Evolutionary conservation across 2,888 invertebrate species (phyloP).

Genomic region (Frankliniella intonsa): DNA sequence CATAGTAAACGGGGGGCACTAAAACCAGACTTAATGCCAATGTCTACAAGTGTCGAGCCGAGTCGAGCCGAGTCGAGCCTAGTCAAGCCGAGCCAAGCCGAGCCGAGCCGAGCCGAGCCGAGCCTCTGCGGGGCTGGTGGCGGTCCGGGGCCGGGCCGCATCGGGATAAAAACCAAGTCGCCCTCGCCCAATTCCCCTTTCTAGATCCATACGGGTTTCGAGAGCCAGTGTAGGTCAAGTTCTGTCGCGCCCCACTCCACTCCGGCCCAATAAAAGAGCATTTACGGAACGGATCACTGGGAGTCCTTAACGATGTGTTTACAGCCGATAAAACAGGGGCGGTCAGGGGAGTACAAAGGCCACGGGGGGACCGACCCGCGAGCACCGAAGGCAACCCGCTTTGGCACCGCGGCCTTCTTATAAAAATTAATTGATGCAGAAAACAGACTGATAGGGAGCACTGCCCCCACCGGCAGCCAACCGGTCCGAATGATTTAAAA

Average conservation of each 20-base stretch:
- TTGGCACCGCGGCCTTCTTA: too few species aligned
- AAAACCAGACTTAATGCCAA: too few species aligned
- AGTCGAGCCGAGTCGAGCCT: too few species aligned
- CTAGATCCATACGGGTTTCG: background rate
- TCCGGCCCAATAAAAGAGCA: background rate
- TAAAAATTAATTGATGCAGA: background rate
- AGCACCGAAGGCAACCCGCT: background rate
- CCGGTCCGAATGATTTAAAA: too few species aligned
- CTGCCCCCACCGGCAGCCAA: too few species aligned
- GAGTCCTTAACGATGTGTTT: slow-evolving; percentile 1
- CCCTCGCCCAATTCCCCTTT: background rate
- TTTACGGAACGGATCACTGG: background rate
- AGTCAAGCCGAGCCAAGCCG: too few species aligned
- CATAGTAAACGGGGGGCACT: too few species aligned
- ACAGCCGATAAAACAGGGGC: background rate
- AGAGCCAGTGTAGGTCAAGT: background rate
- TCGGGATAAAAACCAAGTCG: background rate
- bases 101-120: too few species aligned
- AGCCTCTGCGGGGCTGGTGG: too few species aligned
- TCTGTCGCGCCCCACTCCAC: background rate
- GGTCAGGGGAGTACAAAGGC: background rate
- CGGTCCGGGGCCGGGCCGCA: too few species aligned
- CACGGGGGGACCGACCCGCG: background rate
- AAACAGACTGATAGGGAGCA: too few species aligned
- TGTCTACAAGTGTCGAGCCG: too few species aligned